A percentile compares a stretch with the other conserved stretches of the same genome.
These are phyloP conservation scores for Spilogale gracilis DNA, from an alignment of 2,113 vertebrate species.

Conservation along the genomic window DNA sequence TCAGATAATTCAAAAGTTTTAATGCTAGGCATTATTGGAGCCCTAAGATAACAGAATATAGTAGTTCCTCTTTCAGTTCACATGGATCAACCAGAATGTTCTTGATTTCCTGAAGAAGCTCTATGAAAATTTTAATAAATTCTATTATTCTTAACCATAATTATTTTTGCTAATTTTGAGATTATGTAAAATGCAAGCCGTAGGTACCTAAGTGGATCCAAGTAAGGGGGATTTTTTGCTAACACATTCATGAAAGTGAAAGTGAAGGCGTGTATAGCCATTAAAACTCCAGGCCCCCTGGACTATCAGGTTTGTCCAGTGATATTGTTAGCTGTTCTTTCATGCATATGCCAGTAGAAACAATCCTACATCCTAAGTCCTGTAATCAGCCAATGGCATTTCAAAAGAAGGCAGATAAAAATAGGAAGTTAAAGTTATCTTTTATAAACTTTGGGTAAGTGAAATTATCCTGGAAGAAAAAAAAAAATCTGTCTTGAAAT, in stretches of 20 bases:
- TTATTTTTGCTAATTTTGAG: background rate
- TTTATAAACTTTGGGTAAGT: slow-evolving; percentile 6
- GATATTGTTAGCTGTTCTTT: background rate
- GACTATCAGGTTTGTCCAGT: background rate
- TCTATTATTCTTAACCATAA: background rate
- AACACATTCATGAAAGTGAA: background rate
- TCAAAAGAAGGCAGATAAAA: background rate
- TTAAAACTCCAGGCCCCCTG: background rate
- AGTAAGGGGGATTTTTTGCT: background rate
- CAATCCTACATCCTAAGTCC: background rate
- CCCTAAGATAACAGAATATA: background rate
- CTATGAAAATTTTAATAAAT: background rate
- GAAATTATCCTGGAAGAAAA: background rate
- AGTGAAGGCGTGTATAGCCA: background rate
- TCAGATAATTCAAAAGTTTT: slow-evolving; percentile 37
- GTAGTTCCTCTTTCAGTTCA: background rate
- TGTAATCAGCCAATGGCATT: background rate
- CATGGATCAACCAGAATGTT: background rate
- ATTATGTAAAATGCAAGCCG: background rate
- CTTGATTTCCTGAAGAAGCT: slow-evolving; percentile 18
- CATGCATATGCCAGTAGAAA: background rate
- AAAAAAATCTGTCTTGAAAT: background rate
- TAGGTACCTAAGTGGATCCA: background rate
- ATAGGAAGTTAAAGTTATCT: background rate
- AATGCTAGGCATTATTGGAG: background rate